A percentile compares a stretch with the other conserved stretches of the same genome.
Conservation (phyloP, 2,113 vertebrate species). For the Nymphicus hollandicus region DNA sequence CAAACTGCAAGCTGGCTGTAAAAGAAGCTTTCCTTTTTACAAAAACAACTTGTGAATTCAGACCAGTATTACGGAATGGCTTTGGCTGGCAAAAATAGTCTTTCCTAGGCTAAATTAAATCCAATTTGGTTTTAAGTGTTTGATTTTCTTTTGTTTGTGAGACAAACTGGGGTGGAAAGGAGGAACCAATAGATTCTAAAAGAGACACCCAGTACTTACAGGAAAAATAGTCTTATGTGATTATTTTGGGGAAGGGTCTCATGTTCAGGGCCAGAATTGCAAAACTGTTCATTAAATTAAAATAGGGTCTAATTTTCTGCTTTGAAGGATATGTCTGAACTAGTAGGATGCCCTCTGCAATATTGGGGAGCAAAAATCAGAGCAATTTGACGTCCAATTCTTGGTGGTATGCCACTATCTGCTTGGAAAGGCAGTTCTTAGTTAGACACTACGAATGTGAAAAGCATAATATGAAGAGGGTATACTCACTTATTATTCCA, state of each 20-base stretch:
- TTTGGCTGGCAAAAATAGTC: background rate
- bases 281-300: background rate
- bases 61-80: background rate
- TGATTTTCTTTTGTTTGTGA: background rate
- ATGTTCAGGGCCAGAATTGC: background rate
- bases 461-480: background rate
- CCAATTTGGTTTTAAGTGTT: background rate
- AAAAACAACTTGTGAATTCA: background rate
- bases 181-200: background rate
- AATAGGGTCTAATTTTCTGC: background rate
- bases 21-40: background rate
- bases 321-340: background rate
- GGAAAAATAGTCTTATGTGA: background rate
- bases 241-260: background rate
- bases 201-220: background rate
- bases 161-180: background rate
- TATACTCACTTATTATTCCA: background rate
- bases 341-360: too few species aligned
- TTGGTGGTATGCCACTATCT: background rate
- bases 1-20: background rate
- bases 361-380: background rate
- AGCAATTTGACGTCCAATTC: background rate
- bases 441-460: background rate
- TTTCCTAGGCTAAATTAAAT: background rate
- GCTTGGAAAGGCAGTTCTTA: background rate